Evolutionary conservation across 2,113 vertebrate species (phyloP), one percentile per base, ranked within the genome.

Genomic region (Sceloporus tristichus): DNA sequence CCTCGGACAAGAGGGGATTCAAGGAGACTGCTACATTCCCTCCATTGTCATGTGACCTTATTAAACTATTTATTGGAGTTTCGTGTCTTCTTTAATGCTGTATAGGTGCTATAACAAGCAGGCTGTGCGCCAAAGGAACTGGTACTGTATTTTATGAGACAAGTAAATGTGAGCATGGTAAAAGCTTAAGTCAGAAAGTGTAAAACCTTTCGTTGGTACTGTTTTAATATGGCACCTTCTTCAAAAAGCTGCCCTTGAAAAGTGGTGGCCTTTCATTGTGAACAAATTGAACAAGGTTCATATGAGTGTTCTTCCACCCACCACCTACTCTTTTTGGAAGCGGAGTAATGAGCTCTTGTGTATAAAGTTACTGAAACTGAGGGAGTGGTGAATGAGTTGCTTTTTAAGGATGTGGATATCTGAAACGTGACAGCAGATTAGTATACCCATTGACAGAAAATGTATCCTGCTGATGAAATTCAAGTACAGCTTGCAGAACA

Each of bases 31-130:
- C 90, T 91, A 2, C 92, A 86, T 89, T 88, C 88, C 89, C 89
- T 78, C 92, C 92, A 88, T 85, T 74, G 93, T 96, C 85, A 80
- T 92, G 38, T 88, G 87, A 96, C 93, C 92, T 91, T 95, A 97
- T 96, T 97, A 97, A 97, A 97, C 91, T 97, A 97, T 97, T 97
- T 97, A 97, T 97, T 96, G 95, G 81, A 88, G 34, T 10, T 38
- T 34, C 23, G 11, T 83, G 42, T 19, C n/a, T 56, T 34, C 54
- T 34, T 88, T 38, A 48, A 53, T 76, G 27, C 42, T 40, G 19
- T n/a, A 65, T 1, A 73, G 66, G 4, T 25, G 66, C 21, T 66
- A 21, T 19, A 38, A 34, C 54, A 80, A 21, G n/a, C 19, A 80
- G 4, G 14, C 78, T 56, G 29, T 56, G 9, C n/a, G 53, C 18